phyloP scores from a whole-genome alignment of 2,797 vertebrate species.

The Pelochelys cantorii region DNA sequence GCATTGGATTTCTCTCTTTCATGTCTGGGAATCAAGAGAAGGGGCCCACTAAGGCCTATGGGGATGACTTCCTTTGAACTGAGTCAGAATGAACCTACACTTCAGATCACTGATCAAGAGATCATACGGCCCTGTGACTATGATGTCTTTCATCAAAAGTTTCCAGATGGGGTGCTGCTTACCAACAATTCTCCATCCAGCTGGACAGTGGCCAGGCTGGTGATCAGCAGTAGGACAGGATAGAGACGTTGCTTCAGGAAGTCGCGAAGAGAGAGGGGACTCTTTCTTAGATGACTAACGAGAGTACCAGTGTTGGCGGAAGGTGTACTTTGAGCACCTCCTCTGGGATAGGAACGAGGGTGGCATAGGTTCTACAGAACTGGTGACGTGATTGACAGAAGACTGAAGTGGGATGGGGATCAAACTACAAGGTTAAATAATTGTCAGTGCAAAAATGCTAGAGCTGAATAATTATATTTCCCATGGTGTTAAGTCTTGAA shows the following conservation, averaged over 20 bases:
- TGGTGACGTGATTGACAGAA: not conserved
- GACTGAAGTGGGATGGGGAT: not conserved
- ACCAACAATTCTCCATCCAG: accelerated
- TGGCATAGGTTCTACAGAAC: not conserved
- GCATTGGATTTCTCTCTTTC: not conserved
- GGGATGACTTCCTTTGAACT: not conserved
- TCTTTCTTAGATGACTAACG: not conserved
- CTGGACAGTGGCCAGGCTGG: accelerated
- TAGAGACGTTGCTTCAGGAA: not conserved
- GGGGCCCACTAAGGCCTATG: accelerated
- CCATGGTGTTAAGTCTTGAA: not conserved
- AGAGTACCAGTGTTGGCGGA: not conserved
- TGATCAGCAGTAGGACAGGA: not conserved
- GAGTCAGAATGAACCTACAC: not conserved
- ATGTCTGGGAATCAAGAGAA: not conserved
- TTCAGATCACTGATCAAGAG: not conserved
- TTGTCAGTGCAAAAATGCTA: not conserved
- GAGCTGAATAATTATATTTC: not conserved
- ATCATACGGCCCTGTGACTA: not conserved
- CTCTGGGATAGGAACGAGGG: accelerated
- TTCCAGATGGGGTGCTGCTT: not conserved
- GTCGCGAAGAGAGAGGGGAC: accelerated
- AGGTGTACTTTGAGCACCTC: not conserved
- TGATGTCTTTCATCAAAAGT: not conserved
- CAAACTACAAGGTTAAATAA: not conserved